These are phyloP conservation scores for Hermodice carunculata DNA, from an alignment of 2,888 invertebrate species.

Conservation along the genomic window DNA sequence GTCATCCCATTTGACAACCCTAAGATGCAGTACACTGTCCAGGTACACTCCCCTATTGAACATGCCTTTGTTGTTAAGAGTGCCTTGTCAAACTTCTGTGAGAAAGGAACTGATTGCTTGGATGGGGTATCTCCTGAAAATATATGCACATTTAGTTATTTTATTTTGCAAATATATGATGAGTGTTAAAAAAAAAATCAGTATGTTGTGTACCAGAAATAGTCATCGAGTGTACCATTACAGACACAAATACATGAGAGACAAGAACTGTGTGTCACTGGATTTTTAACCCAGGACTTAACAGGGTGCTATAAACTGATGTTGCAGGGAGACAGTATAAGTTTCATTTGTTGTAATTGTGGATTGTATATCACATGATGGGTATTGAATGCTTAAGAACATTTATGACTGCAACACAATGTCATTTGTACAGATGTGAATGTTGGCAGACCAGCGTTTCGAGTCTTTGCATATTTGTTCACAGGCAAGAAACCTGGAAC, in stretches of 20 bases:
- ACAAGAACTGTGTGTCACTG: too few relatives aligned
- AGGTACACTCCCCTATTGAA: too few relatives aligned
- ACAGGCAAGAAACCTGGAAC: conserved; percentile 83
- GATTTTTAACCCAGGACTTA: too few relatives aligned
- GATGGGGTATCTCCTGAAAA: too few relatives aligned
- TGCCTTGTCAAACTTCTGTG: too few relatives aligned
- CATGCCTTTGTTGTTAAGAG: too few relatives aligned
- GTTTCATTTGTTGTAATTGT: neutral
- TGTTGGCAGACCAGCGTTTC: neutral
- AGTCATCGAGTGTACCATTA: too few relatives aligned
- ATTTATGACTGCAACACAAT: neutral
- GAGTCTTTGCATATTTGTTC: neutral
- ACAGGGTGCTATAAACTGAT: neutral
- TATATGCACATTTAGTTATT: too few relatives aligned
- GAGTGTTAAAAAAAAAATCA: neutral
- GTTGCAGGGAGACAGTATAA: neutral
- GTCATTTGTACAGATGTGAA: neutral
- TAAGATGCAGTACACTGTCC: conserved; percentile 88
- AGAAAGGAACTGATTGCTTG: too few relatives aligned
- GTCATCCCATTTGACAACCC: conserved; percentile 97
- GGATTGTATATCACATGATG: neutral
- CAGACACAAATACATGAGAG: too few relatives aligned
- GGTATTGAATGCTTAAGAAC: neutral
- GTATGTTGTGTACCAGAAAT: too few relatives aligned
- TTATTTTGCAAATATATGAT: too few relatives aligned